These are phyloP conservation scores for Drosophila ercepeae DNA, from an alignment of 1,140 invertebrate genomes.

Conservation along the genomic window DNA sequence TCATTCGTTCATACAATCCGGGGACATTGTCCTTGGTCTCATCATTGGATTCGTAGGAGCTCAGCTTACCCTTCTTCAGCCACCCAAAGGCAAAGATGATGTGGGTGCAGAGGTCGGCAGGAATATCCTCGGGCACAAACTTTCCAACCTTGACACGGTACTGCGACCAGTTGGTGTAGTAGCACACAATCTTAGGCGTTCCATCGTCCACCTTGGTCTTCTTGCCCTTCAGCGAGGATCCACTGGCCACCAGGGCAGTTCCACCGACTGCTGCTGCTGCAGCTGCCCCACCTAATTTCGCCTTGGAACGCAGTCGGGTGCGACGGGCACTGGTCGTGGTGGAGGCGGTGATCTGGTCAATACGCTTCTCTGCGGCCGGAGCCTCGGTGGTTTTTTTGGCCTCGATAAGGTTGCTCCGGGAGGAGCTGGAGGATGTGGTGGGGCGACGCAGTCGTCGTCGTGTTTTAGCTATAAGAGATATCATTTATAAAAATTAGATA, in stretches of 20 bases:
- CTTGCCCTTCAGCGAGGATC: conserved; percentile 84
- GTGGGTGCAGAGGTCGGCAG: conserved; percentile 97
- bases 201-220: conserved; percentile 88
- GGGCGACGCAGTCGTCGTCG: conserved; percentile 86
- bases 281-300: conserved; percentile 85
- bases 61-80: conserved; percentile 96
- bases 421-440: conserved; percentile 83
- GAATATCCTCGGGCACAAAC: conserved; percentile 97
- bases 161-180: conserved; percentile 99
- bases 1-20: conserved; percentile 94
- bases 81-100: conserved; percentile 98
- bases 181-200: conserved; percentile 92
- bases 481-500: too few relatives aligned
- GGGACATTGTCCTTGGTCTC: conserved; percentile 96
- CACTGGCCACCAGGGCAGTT: conserved; percentile 86
- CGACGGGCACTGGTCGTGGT: conserved; percentile 86
- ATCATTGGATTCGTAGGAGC: conserved; percentile 96
- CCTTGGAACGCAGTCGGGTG: conserved; percentile 88
- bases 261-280: conserved; percentile 86
- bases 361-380: conserved; percentile 83
- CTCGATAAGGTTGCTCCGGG: conserved; percentile 83
- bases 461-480: conserved; percentile 72
- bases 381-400: conserved; percentile 82
- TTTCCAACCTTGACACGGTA: conserved; percentile 96
- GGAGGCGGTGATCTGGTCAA: conserved; percentile 86